Base-by-base conservation (phyloP, 2,113 vertebrate species). In the Sphaerodactylus townsendi region DNA sequence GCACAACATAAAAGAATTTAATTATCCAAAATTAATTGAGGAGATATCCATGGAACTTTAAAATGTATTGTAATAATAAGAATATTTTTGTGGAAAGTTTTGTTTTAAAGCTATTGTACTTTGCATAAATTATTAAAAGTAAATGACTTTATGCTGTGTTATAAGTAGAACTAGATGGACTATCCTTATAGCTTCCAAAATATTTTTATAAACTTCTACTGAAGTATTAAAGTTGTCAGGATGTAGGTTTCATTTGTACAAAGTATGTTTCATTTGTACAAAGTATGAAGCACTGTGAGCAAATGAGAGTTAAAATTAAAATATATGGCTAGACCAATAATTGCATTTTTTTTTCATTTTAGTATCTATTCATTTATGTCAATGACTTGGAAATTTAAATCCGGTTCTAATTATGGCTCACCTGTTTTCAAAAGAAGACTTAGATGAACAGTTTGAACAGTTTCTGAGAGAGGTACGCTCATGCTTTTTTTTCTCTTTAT, bases 401-500 rank as follows among this genome's bases (percentile, higher is more conserved):
- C 25, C 59, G 78, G 25, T 72, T 91, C 4, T 89, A 65, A 92
- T 44, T 4, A 99, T 99, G 98, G 93, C 97, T 92, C 94, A 85
- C 74, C 93, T 82, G 72, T 90, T 95, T 93, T 97, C 96, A 56
- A 97, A 97, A 90, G 95, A 98, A 90, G 96, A 99, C 79, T 83
- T 98, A 89, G 98, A 99, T 91, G 95, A 98, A 85, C 97, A 98
- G 89, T 99, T 99, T 95, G 98, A 99, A 90, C 96, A 97, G 91
- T 99, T 99, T 91, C 88, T 99, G 92, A 98, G 97, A 91, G 98
- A 99, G 97, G 98, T 99, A 96, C 50, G 90, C 90, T 89, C 79
- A 25, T 74, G 14, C 48, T 88, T 89, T n/a, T n/a, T n/a, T n/a
- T 62, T 62, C 53, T 56, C 53, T 56, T 21, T 23, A 56, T 17